phyloP scores from a whole-genome alignment of 2,888 invertebrate species.

The Philereme transversata region DNA sequence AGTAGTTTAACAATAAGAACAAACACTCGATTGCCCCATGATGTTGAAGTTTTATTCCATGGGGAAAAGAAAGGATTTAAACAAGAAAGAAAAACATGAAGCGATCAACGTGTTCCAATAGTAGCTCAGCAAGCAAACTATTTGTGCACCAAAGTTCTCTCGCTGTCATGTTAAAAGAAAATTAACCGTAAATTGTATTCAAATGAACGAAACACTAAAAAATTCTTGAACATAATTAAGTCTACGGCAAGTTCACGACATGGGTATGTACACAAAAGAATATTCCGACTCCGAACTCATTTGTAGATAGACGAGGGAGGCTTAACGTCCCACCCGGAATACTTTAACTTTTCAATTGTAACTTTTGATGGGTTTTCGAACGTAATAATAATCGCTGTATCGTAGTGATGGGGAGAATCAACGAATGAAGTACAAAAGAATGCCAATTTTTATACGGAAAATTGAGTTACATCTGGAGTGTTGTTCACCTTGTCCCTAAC shows the following conservation, averaged over 20 bases:
- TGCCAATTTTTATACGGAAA: constrained; percentile 79
- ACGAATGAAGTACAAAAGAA: constrained; percentile 76
- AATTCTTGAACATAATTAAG: constrained; percentile 54
- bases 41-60: constrained; percentile 26
- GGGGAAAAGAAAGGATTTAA: constrained; percentile 25
- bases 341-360: constrained; percentile 85
- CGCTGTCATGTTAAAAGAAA: constrained; percentile 33
- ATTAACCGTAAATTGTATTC: constrained; percentile 42
- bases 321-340: constrained; percentile 75
- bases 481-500: constrained; percentile 67
- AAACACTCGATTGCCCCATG: constrained; percentile 33
- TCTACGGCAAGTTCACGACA: constrained; percentile 50
- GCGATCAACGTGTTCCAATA: constrained; percentile 8
- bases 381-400: constrained; percentile 82
- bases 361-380: constrained; percentile 84
- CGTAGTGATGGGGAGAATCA: constrained; percentile 75
- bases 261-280: constrained; percentile 71
- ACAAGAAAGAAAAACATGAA: constrained; percentile 23
- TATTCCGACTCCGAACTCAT: constrained; percentile 77
- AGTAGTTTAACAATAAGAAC: constrained; percentile 50
- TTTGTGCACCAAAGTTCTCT: neutral
- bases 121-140: constrained; percentile 7
- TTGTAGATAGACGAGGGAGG: constrained; percentile 74
- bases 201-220: constrained; percentile 46
- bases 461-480: constrained; percentile 75